Conservation (phyloP, 2,797 vertebrate species). For the Carcharodon carcharias region DNA sequence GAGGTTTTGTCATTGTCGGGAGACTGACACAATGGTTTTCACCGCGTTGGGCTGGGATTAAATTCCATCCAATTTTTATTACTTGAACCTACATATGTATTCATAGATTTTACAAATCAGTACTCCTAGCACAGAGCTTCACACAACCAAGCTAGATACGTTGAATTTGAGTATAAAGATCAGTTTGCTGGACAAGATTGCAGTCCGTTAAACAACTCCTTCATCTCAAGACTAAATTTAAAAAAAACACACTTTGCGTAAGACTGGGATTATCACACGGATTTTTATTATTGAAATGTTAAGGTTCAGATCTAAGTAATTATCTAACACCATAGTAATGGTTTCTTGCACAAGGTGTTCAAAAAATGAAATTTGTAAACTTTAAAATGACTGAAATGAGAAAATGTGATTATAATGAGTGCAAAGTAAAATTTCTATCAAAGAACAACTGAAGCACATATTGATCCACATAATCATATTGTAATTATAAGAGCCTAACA, state of each 20-base stretch:
- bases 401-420: not conserved
- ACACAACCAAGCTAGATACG: too few species aligned
- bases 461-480: not conserved
- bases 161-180: not conserved
- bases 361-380: not conserved
- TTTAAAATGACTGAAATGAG: not conserved
- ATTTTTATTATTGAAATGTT: not conserved
- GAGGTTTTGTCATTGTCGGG: too few species aligned
- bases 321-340: not conserved
- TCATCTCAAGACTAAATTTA: not conserved
- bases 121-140: not conserved
- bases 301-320: not conserved
- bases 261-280: not conserved
- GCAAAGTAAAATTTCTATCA: not conserved
- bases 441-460: not conserved
- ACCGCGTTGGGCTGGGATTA: too few species aligned
- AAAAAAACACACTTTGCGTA: not conserved
- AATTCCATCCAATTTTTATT: not conserved
- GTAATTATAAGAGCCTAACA: not conserved
- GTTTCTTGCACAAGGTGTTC: not conserved
- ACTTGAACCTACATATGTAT: not conserved
- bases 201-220: not conserved
- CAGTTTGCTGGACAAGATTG: too few species aligned
- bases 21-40: too few species aligned
- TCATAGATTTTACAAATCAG: not conserved